These are phyloP conservation scores for Leucozona laternaria DNA, from an alignment of 2,888 invertebrate genomes.

Conservation along the genomic window DNA sequence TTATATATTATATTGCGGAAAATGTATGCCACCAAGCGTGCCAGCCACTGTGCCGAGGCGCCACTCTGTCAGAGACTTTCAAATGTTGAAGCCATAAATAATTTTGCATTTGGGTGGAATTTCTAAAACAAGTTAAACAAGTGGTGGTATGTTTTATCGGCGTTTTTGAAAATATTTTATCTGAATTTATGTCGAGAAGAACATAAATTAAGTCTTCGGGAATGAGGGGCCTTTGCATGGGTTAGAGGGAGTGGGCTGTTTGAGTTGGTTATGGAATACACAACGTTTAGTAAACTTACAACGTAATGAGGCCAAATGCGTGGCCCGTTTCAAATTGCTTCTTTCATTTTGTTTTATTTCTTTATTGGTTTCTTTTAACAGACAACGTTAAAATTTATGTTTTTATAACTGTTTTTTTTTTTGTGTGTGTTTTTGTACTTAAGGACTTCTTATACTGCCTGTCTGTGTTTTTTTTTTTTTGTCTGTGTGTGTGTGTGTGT, in stretches of 20 bases:
- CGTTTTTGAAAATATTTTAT: conserved; percentile 23
- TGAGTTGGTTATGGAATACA: neutral
- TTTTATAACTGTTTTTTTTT: neutral
- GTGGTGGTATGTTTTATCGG: conserved; percentile 6
- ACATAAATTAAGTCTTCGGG: conserved; percentile 39
- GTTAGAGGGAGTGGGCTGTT: neutral
- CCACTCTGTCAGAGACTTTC: neutral
- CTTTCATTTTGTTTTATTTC: neutral
- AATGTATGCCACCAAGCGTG: neutral
- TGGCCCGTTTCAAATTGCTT: conserved; percentile 36
- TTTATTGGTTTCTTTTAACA: neutral
- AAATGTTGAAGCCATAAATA: conserved; percentile 28
- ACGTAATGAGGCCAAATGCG: conserved; percentile 50
- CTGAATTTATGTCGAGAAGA: conserved; percentile 29
- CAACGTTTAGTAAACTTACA: conserved; percentile 14
- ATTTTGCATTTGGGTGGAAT: conserved; percentile 17
- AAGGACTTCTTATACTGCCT: neutral
- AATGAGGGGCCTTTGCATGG: neutral
- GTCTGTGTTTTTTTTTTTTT: no score
- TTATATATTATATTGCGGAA: neutral
- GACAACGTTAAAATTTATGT: neutral
- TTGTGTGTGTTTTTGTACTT: neutral
- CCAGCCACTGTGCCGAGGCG: no score
- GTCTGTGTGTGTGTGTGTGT: neutral
- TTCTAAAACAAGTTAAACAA: conserved; percentile 1